Evolutionary conservation across 2,113 vertebrate genomes (phyloP).

Genomic region (Tupaia tana): DNA sequence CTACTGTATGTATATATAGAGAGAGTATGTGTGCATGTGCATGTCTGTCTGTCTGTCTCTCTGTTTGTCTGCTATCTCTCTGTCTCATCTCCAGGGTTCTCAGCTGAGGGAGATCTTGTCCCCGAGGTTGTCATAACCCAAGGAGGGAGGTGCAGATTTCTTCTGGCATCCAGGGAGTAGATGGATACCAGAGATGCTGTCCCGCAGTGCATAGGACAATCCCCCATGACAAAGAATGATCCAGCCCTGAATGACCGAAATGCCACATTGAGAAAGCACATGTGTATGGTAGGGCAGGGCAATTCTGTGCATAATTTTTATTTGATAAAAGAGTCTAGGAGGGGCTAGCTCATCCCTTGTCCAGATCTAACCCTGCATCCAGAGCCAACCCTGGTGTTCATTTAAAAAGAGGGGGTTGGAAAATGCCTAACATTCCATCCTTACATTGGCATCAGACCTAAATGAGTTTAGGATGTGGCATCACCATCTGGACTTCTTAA

Average conservation of each 20-base stretch:
- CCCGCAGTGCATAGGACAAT: background rate
- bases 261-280: background rate
- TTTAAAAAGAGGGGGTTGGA: background rate
- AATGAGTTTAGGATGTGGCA: background rate
- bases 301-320: background rate
- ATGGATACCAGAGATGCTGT: background rate
- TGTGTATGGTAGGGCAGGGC: background rate
- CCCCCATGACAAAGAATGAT: background rate
- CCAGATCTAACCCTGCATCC: background rate
- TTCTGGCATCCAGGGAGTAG: background rate
- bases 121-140: background rate
- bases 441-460: background rate
- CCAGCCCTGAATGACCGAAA: background rate
- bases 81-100: background rate
- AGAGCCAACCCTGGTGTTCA: constrained; percentile 12
- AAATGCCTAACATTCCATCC: background rate
- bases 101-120: background rate
- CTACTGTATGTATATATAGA: background rate
- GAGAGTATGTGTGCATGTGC: background rate
- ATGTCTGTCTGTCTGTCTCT: background rate
- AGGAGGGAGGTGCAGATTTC: too few relatives aligned
- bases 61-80: background rate
- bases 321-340: background rate
- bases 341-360: background rate
- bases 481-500: constrained; percentile 17